Conservation (phyloP, 2,113 vertebrate genomes). For the Pan troglodytes region NHGRI_mPanTro3-v2.1_pri NC_072398.2:58617001-58617500, state of each 20-base stretch:
- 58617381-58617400: neutral
- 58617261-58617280: neutral
- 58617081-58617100: neutral
- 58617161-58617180: neutral
- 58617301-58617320: neutral
- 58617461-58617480: neutral
- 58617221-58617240: neutral
- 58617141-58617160: neutral
- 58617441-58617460: neutral
- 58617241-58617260: neutral
- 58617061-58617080: neutral
- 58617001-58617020: constrained; percentile 15
- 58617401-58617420: neutral
- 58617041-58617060: neutral
- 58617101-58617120: neutral
- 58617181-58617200: neutral
- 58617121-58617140: neutral
- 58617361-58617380: neutral
- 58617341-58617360: neutral
- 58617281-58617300: neutral
- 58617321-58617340: neutral
- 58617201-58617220: neutral
- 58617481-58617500: neutral
- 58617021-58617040: neutral
- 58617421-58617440: neutral